Base-by-base conservation (phyloP, 2,797 vertebrate genomes). In the Rallus crepitans region DNA sequence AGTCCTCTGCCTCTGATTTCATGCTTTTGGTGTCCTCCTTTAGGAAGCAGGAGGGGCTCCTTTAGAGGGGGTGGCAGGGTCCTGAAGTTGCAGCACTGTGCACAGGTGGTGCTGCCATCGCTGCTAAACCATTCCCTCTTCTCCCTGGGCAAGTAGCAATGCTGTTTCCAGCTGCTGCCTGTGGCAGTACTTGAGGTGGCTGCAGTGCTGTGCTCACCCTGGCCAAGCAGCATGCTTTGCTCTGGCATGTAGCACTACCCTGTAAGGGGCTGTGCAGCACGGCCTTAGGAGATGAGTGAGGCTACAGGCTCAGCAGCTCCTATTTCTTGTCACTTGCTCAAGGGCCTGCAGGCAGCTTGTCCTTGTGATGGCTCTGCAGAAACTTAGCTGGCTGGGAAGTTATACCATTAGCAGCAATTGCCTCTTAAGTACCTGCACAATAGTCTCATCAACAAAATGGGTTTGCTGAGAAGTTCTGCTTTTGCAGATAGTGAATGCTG, bases 1-100 rank as follows among this genome's bases (percentile, higher is more conserved):
- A 76, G 87, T 95, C 78, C 56, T 82, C 55, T 40, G 95, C 61
- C 71, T 96, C 84, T 97, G 57, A 80, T 97, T 97, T 94, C 12
- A 10, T 65, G 30, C 24, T 81, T 14, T 14, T 56, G 86, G 80
- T n/a, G 52, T 76, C 19, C 31, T 70, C 15, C 31, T 77, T 37
- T n/a, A 56, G 72, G 69, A 52, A 63, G 76, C 19, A 59, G 48
- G 76, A 63, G 4, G 53, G 47, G 19, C 35, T 70, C 13, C 31
- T 19, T 11, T 0, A 2, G 7, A 2, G 7, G 27, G n/a, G 45
- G 24, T 31, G 28, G 31, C 33, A 66, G 30, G 77, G 48, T 63
- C 37, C 30, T 35, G 42, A 14, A 19, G 63, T 65, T 35, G 8
- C 39, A 52, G 48, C 11, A 27, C 60, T 2, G 0, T 24, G 39